phyloP scores from a whole-genome alignment of 2,113 vertebrate species.

The Delphinapterus leucas region DNA sequence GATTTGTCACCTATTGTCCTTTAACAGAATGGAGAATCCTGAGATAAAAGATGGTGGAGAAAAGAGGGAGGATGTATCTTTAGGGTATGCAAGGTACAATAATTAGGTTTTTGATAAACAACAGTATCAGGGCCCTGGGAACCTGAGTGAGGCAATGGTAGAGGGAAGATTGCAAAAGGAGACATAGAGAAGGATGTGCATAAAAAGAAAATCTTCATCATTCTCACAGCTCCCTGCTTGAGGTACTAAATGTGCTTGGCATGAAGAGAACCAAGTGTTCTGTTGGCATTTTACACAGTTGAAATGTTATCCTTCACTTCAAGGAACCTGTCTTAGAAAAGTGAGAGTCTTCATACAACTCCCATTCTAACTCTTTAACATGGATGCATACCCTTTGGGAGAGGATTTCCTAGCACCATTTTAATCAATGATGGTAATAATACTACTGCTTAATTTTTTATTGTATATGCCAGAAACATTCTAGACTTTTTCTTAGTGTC shows the following conservation, averaged over 20 bases:
- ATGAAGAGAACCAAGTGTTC: neutral
- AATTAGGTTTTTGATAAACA: neutral
- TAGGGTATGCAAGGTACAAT: neutral
- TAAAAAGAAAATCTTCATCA: neutral
- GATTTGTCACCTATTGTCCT: neutral
- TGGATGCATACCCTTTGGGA: neutral
- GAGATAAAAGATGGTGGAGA: neutral
- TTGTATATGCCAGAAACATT: neutral
- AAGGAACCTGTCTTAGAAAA: neutral
- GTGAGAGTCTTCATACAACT: neutral
- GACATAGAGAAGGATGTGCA: accelerated
- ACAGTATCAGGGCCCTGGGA: neutral
- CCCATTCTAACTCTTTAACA: neutral
- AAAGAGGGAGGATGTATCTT: neutral
- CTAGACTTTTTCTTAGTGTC: neutral
- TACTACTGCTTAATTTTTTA: neutral
- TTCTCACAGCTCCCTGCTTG: neutral
- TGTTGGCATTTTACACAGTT: neutral
- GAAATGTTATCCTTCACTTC: neutral
- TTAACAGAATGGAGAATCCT: neutral
- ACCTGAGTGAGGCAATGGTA: neutral
- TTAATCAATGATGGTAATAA: neutral
- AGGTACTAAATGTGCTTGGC: accelerated
- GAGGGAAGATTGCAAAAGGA: neutral
- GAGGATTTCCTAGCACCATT: neutral